These are phyloP conservation scores for Aleiodes testaceus DNA, from an alignment of 2,888 invertebrate genomes.

Conservation along the genomic window DNA sequence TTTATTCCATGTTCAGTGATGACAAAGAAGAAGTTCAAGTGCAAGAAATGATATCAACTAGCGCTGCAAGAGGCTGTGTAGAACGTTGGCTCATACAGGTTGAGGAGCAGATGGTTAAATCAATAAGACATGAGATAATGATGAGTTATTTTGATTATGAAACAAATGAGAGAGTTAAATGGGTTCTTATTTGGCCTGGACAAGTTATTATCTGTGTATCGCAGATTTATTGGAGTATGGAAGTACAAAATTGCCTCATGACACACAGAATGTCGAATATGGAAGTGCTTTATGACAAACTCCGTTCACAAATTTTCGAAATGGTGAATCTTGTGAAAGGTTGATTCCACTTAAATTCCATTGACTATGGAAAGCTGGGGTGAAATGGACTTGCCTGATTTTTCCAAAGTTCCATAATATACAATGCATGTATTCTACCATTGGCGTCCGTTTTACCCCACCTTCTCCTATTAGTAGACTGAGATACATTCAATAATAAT, in stretches of 20 bases:
- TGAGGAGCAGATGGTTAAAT: slow-evolving; percentile 85
- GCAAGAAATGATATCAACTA: slow-evolving; percentile 78
- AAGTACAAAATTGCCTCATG: slow-evolving; percentile 82
- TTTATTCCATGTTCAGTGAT: slow-evolving; percentile 85
- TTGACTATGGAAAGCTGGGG: slow-evolving; percentile 1
- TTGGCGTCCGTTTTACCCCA: too few relatives aligned
- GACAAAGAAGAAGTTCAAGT: slow-evolving; percentile 83
- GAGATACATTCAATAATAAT: too few relatives aligned
- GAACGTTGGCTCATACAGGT: slow-evolving; percentile 90
- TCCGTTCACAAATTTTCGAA: slow-evolving; percentile 80
- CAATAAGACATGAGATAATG: slow-evolving; percentile 81
- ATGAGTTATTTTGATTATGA: slow-evolving; percentile 80
- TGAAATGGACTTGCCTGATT: too few relatives aligned
- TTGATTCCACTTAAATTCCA: slow-evolving; percentile 2
- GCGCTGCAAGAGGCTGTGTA: slow-evolving; percentile 85
- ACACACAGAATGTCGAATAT: slow-evolving; percentile 76
- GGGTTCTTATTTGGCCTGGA: slow-evolving; percentile 87
- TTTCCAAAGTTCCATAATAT: too few relatives aligned
- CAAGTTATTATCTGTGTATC: slow-evolving; percentile 87
- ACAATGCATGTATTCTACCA: too few relatives aligned
- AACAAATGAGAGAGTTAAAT: slow-evolving; percentile 76
- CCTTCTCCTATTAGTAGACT: too few relatives aligned
- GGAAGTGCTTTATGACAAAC: slow-evolving; percentile 75
- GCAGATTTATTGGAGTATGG: slow-evolving; percentile 88
- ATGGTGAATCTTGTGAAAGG: slow-evolving; percentile 82